A percentile compares a stretch with the other conserved stretches of the same genome.
phyloP scores from a whole-genome alignment of 2,797 vertebrate genomes.

The Lithobates sylvaticus region DNA sequence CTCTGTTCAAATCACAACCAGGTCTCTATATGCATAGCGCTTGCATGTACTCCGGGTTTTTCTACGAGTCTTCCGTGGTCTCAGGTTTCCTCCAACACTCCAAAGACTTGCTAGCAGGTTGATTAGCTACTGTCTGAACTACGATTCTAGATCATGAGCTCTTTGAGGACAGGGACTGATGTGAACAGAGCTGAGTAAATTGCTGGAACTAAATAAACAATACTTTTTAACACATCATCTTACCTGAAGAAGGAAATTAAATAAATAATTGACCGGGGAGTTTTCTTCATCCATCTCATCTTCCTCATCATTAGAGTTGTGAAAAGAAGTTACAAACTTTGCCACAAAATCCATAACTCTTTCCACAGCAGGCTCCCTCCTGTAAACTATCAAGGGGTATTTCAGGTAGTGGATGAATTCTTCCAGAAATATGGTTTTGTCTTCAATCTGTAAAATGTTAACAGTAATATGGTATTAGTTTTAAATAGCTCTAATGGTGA shows the following conservation, averaged over 20 bases:
- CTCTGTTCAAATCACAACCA: too few species aligned
- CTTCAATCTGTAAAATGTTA: constrained; percentile 77
- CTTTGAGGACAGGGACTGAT: too few species aligned
- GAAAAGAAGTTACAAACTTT: constrained; percentile 89
- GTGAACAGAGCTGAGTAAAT: too few species aligned
- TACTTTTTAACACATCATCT: neutral
- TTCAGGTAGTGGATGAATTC: constrained; percentile 90
- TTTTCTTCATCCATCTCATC: constrained; percentile 72
- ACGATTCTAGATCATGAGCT: too few species aligned
- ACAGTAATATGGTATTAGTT: neutral
- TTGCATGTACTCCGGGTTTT: too few species aligned
- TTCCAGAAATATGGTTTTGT: constrained; percentile 86
- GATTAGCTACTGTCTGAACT: too few species aligned
- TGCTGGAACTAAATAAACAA: too few species aligned
- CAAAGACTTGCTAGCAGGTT: too few species aligned
- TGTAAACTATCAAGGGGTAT: constrained; percentile 91
- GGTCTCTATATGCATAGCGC: too few species aligned
- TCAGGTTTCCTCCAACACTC: too few species aligned
- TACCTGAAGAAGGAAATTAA: constrained; percentile 94
- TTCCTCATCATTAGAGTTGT: constrained; percentile 70
- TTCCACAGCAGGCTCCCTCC: constrained; percentile 89
- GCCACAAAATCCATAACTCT: constrained; percentile 89
- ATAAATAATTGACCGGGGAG: constrained; percentile 86
- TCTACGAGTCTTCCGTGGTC: too few species aligned
- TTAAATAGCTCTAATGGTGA: neutral